Evolutionary conservation across 1,140 invertebrate genomes (phyloP).

Genomic region (Odontomachus brunneus): DNA sequence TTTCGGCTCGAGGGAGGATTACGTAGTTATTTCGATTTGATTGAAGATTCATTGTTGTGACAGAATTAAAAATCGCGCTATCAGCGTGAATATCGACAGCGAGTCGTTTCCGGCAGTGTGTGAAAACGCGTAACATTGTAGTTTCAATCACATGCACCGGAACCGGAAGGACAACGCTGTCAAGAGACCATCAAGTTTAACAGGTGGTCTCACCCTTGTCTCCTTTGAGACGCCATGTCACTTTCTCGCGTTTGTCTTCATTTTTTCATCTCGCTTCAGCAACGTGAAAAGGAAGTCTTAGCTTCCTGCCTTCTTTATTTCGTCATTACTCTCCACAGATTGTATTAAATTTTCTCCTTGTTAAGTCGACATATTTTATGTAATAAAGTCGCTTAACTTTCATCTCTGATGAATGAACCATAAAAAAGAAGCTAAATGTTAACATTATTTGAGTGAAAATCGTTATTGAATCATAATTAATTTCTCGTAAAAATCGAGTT

Average conservation of each 20-base stretch:
- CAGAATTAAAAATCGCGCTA: neutral
- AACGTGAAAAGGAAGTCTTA: neutral
- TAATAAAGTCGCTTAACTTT: neutral
- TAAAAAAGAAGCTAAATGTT: too few relatives aligned
- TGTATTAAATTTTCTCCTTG: neutral
- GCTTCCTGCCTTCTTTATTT: constrained; percentile 19
- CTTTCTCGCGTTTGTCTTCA: constrained; percentile 31
- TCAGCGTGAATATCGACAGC: neutral
- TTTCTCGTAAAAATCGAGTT: too few relatives aligned
- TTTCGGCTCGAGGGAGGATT: neutral
- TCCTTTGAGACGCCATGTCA: constrained; percentile 20
- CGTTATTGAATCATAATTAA: too few relatives aligned
- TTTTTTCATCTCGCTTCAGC: constrained; percentile 21
- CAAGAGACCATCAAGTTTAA: neutral
- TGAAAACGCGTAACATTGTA: constrained; percentile 1
- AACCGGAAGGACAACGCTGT: constrained; percentile 40
- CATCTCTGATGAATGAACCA: too few relatives aligned
- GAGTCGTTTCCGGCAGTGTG: constrained; percentile 5
- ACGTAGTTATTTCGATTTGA: neutral
- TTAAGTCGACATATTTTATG: neutral
- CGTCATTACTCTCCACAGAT: neutral
- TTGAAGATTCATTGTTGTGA: neutral
- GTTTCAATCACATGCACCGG: constrained; percentile 10
- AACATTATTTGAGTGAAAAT: too few relatives aligned
- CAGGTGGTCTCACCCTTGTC: constrained; percentile 5